Evolutionary conservation across 2,797 vertebrate genomes (phyloP), one percentile per base, ranked within the genome.

Genomic region (Pagetopsis macropterus): DNA sequence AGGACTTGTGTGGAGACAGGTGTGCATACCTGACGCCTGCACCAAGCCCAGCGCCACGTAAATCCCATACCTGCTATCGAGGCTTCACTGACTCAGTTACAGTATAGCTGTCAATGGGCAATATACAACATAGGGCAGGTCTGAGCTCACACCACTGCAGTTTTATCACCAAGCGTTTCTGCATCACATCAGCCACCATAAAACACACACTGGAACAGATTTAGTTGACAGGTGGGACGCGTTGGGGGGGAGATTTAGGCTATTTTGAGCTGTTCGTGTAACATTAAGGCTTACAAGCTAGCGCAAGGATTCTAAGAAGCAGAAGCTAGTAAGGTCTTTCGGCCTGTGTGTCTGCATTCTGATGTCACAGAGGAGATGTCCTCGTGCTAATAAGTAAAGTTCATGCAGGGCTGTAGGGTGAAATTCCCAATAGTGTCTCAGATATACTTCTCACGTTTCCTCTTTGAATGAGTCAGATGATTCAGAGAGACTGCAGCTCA

Each of bases 21-120:
- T 95, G 94, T 94, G 93, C 93, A 94, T 94, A 93, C 94, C 93
- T 93, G 91, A 92, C 88, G 79, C 89, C 75, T 79, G 81, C 67
- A 57, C 85, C 88, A 86, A 91, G 76, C 83, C 77, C 70, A 66
- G 65, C n/a, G 40, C 82, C 88, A 78, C 72, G 50, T 45, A 33
- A 70, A 83, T 89, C 86, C 79, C 62, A 68, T 90, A 90, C 91
- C 84, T 89, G 84, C 86, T 79, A 77, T 79, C 48, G 14, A 87
- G 76, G 82, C 67, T 84, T 87, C 81, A 70, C 74, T 58, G 41
- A 81, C 88, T 21, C 23, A 44, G 64, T 50, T 72, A 43, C 44
- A 40, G 69, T 67, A 37, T 37, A n/a, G 31, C 68, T 70, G 55
- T 79, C 62, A 60, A 17, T 48, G 62, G 85, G 79, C 72, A 67